These are phyloP conservation scores for Heteromurus nitidus DNA, from an alignment of 2,888 invertebrate species.

Conservation along the genomic window DNA sequence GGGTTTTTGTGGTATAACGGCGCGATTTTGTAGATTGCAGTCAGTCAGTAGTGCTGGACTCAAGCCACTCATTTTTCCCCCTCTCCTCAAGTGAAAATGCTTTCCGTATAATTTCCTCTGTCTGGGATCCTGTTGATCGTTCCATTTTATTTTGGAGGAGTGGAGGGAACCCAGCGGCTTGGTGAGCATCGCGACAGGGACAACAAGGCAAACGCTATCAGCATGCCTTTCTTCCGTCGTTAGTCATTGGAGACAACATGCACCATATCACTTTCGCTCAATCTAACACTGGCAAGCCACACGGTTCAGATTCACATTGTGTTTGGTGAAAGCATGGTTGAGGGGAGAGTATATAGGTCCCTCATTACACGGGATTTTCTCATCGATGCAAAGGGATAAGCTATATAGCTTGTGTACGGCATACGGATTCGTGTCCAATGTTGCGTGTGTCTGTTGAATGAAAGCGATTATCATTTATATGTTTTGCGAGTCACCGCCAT, in stretches of 20 bases:
- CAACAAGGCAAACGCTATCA: not conserved
- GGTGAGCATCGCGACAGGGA: not conserved
- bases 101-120: too few species aligned
- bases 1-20: too few species aligned
- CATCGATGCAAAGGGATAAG: not conserved
- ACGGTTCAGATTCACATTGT: too few species aligned
- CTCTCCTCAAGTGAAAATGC: not conserved
- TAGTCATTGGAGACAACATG: not conserved
- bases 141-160: too few species aligned
- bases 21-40: too few species aligned
- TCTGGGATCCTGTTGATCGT: slow-evolving; percentile 24
- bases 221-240: not conserved
- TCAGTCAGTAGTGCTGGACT: too few species aligned
- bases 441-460: not conserved
- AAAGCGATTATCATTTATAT: not conserved
- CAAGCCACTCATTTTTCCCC: too few species aligned
- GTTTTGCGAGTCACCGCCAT: not conserved
- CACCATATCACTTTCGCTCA: slow-evolving; percentile 23
- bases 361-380: slow-evolving; percentile 1
- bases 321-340: too few species aligned
- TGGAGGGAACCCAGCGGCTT: too few species aligned
- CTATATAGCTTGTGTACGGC: not conserved
- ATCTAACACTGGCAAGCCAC: slow-evolving; percentile 26
- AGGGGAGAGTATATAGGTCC: too few species aligned
- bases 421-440: not conserved